These are phyloP conservation scores for Pachyramphus minor DNA, from an alignment of 2,113 vertebrate species.

Conservation along the genomic window DNA sequence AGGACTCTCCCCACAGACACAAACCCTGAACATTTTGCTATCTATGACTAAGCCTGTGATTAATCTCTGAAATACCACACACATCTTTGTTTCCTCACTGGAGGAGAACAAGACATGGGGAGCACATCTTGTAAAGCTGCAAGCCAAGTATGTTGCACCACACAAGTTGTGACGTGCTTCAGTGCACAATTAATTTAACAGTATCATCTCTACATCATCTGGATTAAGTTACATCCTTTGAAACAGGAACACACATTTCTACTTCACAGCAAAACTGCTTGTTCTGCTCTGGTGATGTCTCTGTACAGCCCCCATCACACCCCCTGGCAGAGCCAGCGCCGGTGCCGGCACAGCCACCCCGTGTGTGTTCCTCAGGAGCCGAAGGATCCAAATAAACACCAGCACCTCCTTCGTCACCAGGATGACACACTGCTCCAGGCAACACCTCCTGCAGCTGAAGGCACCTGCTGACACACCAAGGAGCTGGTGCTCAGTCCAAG, in stretches of 20 bases:
- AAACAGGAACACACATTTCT: neutral
- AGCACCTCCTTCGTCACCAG: neutral
- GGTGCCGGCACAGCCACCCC: neutral
- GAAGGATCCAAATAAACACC: neutral
- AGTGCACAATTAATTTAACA: neutral
- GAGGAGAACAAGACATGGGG: neutral
- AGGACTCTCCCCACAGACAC: neutral
- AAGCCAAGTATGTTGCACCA: neutral
- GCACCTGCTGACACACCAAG: neutral
- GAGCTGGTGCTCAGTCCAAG: neutral
- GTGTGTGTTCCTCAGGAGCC: neutral
- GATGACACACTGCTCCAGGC: neutral
- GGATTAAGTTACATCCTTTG: neutral
- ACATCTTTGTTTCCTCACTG: neutral
- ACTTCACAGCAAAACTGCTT: neutral
- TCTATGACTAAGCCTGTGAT: constrained; percentile 51
- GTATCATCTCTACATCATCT: neutral
- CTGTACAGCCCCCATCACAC: rapidly evolving
- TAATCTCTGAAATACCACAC: constrained; percentile 46
- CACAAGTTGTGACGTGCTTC: neutral
- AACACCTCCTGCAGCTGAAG: neutral
- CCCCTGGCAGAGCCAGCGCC: neutral
- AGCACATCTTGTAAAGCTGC: neutral
- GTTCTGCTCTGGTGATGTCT: neutral
- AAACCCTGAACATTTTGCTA: constrained; percentile 3